Evolutionary conservation across 2,797 vertebrate genomes (phyloP).

Genomic region (Notolabrus celidotus): DNA sequence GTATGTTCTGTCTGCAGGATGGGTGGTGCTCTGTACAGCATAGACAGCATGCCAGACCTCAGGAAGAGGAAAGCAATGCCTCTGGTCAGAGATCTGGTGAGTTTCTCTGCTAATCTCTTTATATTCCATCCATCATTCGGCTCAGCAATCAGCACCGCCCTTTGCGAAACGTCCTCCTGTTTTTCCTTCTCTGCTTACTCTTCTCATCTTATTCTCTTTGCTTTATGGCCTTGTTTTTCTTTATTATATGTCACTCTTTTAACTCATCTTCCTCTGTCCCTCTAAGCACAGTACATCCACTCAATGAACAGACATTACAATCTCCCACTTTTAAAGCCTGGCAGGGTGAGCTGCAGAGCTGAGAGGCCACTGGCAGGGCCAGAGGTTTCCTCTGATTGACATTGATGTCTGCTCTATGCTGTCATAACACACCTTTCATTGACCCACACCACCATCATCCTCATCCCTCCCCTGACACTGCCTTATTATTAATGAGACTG

Average conservation of each 20-base stretch:
- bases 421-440: slow-evolving; percentile 36
- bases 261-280: slow-evolving; percentile 7
- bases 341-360: slow-evolving; percentile 17
- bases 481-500: slow-evolving; percentile 10
- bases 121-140: slow-evolving; percentile 41
- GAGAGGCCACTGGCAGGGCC: slow-evolving; percentile 13
- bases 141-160: slow-evolving; percentile 16
- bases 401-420: slow-evolving; percentile 33
- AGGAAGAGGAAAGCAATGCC: slow-evolving; percentile 98
- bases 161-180: slow-evolving; percentile 4
- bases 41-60: slow-evolving; percentile 99
- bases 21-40: slow-evolving; percentile 97
- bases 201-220: slow-evolving; percentile 14
- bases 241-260: neutral
- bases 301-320: neutral
- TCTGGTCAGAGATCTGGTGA: slow-evolving; percentile 98
- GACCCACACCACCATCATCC: slow-evolving; percentile 1
- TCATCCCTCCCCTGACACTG: slow-evolving; percentile 7
- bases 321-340: slow-evolving; percentile 19
- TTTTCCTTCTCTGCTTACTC: slow-evolving; percentile 7
- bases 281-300: slow-evolving; percentile 12
- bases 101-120: slow-evolving; percentile 74
- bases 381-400: slow-evolving; percentile 43
- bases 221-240: slow-evolving; percentile 3
- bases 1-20: slow-evolving; percentile 85